Evolutionary conservation across 2,113 vertebrate species (phyloP).

Genomic region (Cromileptes altivelis): DNA sequence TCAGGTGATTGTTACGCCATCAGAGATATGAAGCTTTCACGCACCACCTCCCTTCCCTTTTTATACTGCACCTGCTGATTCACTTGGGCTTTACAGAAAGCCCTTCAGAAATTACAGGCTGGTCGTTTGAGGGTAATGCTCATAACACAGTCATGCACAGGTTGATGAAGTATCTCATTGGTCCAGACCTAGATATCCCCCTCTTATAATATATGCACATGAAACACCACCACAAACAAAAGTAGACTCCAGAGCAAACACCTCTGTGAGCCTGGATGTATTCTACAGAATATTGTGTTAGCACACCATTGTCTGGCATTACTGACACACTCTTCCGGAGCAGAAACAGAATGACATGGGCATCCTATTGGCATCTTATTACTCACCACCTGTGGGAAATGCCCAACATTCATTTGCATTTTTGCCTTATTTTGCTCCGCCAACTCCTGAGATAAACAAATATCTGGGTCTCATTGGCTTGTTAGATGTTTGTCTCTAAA

Average conservation of each 20-base stretch:
- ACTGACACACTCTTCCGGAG: neutral
- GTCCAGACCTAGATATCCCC: neutral
- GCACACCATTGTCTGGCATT: neutral
- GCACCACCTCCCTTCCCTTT: neutral
- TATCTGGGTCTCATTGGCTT: neutral
- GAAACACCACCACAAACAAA: neutral
- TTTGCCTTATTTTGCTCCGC: neutral
- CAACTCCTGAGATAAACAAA: slow-evolving; percentile 4
- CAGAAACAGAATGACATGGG: neutral
- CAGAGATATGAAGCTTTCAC: slow-evolving; percentile 28
- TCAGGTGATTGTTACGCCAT: slow-evolving; percentile 21
- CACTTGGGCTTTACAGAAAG: slow-evolving; percentile 15
- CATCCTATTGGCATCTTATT: neutral
- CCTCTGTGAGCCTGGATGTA: neutral
- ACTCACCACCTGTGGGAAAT: neutral
- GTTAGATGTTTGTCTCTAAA: slow-evolving; percentile 5
- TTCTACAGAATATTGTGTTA: neutral
- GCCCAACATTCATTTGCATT: neutral
- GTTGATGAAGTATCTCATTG: slow-evolving; percentile 6
- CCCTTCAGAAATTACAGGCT: slow-evolving; percentile 18
- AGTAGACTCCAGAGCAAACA: neutral
- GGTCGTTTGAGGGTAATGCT: neutral
- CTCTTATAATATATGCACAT: neutral
- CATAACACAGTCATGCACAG: neutral
- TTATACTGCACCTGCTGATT: slow-evolving; percentile 8